These are phyloP conservation scores for Tragelaphus scriptus DNA, from an alignment of 2,113 vertebrate species.

Conservation along the genomic window DNA sequence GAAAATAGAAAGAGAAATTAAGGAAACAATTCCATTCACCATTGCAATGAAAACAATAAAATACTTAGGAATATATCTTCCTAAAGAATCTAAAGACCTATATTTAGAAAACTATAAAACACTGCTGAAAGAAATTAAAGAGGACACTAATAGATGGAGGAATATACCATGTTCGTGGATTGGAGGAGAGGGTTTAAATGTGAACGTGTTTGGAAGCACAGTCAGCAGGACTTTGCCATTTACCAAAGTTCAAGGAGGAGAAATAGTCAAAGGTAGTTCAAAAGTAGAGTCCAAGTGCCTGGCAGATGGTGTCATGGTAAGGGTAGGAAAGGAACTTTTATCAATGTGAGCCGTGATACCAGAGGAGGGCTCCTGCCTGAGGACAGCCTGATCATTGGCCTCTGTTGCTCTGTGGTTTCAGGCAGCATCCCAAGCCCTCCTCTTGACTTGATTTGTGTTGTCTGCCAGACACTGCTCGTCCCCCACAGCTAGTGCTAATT, in stretches of 20 bases:
- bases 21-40: too few species aligned
- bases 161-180: too few species aligned
- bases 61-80: too few species aligned
- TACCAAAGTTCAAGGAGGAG: neutral
- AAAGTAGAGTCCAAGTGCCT: neutral
- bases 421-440: neutral
- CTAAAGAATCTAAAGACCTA: too few species aligned
- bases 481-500: neutral
- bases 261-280: neutral
- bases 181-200: neutral
- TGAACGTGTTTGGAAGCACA: neutral
- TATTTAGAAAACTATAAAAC: too few species aligned
- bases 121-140: too few species aligned
- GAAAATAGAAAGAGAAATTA: too few species aligned
- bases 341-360: neutral
- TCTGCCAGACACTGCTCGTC: neutral
- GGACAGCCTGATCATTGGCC: neutral
- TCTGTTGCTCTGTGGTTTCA: neutral
- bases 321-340: neutral
- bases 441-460: neutral
- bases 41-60: too few species aligned
- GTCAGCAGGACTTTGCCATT: neutral
- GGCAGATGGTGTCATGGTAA: neutral
- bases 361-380: neutral
- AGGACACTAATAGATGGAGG: too few species aligned